Percentiles rank a stretch among this genome's conserved stretches.
phyloP scores from a whole-genome alignment of 2,797 vertebrate genomes.

The Brachyrhaphis roseni region DNA sequence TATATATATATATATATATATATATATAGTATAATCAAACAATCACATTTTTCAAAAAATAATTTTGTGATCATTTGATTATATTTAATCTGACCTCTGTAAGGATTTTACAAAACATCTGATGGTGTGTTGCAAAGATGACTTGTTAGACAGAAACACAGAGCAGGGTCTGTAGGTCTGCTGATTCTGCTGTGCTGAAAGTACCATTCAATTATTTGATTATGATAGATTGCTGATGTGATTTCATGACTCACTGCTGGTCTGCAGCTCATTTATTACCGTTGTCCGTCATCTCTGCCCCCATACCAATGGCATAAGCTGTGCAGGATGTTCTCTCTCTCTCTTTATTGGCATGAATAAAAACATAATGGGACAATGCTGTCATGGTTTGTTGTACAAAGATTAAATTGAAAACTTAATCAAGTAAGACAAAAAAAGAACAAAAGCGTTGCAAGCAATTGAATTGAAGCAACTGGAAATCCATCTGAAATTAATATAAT shows the following conservation, averaged over 20 bases:
- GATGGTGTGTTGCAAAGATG: neutral
- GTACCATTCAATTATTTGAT: constrained; percentile 73
- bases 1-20: too few species aligned
- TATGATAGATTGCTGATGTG: constrained; percentile 75
- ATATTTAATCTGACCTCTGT: neutral
- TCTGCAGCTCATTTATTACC: constrained; percentile 74
- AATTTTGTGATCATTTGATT: neutral
- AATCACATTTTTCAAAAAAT: neutral
- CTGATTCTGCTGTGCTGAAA: constrained; percentile 55
- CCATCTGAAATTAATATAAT: neutral
- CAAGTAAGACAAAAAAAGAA: neutral
- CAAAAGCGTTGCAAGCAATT: neutral
- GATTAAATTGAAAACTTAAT: neutral
- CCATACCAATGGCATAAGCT: constrained; percentile 28
- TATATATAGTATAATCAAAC: too few species aligned
- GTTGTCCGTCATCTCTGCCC: constrained; percentile 60
- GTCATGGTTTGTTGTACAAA: constrained; percentile 2
- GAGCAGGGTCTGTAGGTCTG: constrained; percentile 38
- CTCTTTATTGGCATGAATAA: constrained; percentile 12
- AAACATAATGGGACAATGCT: constrained; percentile 1
- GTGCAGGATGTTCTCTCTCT: constrained; percentile 29
- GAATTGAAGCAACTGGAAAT: neutral
- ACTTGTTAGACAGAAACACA: constrained; percentile 22
- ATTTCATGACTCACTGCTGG: constrained; percentile 74
- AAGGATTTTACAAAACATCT: neutral